A percentile compares a stretch with the other conserved stretches of the same genome.
These are phyloP conservation scores for Nipponacmea schrenckii DNA, from an alignment of 2,888 invertebrate genomes.

Conservation along the genomic window DNA sequence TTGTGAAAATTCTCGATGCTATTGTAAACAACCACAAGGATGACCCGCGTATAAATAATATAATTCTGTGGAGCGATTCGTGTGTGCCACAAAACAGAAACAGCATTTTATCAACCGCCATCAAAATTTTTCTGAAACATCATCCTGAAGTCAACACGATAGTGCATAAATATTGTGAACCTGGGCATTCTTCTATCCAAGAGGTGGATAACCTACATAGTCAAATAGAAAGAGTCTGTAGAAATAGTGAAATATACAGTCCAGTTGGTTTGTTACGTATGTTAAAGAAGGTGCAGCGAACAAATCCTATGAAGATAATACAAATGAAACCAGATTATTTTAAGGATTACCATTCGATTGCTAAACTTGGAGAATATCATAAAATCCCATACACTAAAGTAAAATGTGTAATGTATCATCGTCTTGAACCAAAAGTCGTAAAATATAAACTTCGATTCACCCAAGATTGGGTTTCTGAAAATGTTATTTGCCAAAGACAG, in stretches of 20 bases:
- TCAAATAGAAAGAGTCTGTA: not conserved
- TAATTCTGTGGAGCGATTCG: slow-evolving; percentile 15
- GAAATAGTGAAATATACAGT: slow-evolving; percentile 3
- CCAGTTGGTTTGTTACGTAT: slow-evolving; percentile 1
- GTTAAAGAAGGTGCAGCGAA: not conserved
- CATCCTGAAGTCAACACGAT: slow-evolving; percentile 4
- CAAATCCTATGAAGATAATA: too few relatives aligned
- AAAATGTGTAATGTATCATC: too few relatives aligned
- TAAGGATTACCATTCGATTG: too few relatives aligned
- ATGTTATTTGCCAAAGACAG: too few relatives aligned
- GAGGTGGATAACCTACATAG: slow-evolving; percentile 10
- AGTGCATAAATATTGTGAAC: slow-evolving; percentile 4
- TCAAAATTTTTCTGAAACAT: not conserved
- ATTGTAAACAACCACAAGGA: not conserved
- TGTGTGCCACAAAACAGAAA: slow-evolving; percentile 16
- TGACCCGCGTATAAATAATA: not conserved
- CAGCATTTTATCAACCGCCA: not conserved
- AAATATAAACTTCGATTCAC: too few relatives aligned
- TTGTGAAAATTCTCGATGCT: too few relatives aligned
- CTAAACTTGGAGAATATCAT: too few relatives aligned
- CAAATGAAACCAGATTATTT: too few relatives aligned
- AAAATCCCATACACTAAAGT: too few relatives aligned
- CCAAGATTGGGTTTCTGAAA: too few relatives aligned
- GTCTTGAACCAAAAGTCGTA: too few relatives aligned
- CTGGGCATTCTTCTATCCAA: too few relatives aligned